Conservation (phyloP, 2,113 vertebrate species). For the Isurus oxyrinchus region DNA sequence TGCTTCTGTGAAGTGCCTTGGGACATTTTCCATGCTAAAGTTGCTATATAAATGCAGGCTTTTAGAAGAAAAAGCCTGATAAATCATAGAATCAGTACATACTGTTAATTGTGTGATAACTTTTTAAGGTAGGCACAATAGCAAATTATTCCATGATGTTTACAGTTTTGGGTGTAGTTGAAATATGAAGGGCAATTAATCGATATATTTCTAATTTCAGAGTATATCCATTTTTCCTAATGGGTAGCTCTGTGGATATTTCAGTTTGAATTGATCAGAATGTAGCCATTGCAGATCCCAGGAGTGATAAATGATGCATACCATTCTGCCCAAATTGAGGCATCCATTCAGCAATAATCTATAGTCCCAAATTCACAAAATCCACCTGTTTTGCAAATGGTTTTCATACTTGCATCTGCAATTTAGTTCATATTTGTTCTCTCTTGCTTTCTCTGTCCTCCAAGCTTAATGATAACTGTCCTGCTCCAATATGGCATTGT, state of each 20-base stretch:
- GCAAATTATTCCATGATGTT: neutral
- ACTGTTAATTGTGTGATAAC: neutral
- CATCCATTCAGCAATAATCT: neutral
- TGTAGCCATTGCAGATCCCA: neutral
- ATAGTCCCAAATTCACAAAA: neutral
- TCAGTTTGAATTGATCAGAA: neutral
- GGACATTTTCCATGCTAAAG: neutral
- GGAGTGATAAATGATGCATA: neutral
- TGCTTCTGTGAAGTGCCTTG: neutral
- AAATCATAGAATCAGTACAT: neutral
- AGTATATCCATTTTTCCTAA: neutral
- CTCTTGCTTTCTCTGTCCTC: neutral
- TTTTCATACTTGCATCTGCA: neutral
- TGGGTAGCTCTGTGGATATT: neutral
- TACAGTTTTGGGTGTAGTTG: neutral
- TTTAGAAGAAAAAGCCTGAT: neutral
- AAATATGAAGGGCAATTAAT: neutral
- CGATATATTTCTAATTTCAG: neutral
- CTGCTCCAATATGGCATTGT: too few species aligned
- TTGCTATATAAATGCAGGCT: neutral
- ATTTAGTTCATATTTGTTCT: neutral
- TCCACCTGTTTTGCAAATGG: neutral
- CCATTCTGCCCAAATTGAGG: neutral
- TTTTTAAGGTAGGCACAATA: neutral
- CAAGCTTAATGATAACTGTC: neutral